These are phyloP conservation scores for Poeciliopsis turneri DNA, from an alignment of 2,797 vertebrate species.

Conservation along the genomic window DNA sequence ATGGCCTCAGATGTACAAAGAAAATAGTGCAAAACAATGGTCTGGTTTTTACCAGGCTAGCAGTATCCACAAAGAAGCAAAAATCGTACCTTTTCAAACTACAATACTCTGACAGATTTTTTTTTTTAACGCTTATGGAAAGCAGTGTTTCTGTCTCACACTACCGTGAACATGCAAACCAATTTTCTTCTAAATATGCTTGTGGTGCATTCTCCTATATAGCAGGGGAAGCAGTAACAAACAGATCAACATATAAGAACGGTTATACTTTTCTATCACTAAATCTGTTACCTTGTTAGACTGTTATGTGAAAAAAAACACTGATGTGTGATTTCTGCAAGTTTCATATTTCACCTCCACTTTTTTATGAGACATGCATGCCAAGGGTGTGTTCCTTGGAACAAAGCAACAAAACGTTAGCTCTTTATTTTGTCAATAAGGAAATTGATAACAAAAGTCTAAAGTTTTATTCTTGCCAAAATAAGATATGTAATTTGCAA, in stretches of 20 bases:
- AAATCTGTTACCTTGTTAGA: slow-evolving; percentile 36
- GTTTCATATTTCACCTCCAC: slow-evolving; percentile 55
- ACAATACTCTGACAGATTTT: background rate
- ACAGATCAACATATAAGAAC: slow-evolving; percentile 23
- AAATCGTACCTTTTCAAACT: background rate
- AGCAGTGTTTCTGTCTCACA: background rate
- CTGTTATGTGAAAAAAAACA: slow-evolving; percentile 19
- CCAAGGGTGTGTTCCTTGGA: slow-evolving; percentile 47
- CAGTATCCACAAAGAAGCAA: background rate
- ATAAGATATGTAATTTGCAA: background rate
- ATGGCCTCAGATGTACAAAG: too few species aligned
- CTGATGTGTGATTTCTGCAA: slow-evolving; percentile 42
- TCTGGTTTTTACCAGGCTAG: background rate
- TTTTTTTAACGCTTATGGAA: too few species aligned
- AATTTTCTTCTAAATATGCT: background rate
- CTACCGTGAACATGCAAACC: background rate
- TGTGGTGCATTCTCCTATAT: slow-evolving; percentile 16
- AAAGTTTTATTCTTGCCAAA: background rate
- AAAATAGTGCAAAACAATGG: too few species aligned
- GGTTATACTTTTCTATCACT: slow-evolving; percentile 39
- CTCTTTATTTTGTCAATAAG: slow-evolving; percentile 3
- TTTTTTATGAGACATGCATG: slow-evolving; percentile 29
- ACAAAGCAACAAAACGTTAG: slow-evolving; percentile 23
- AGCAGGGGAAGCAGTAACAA: slow-evolving; percentile 31
- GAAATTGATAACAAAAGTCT: background rate